Evolutionary conservation across 2,797 vertebrate genomes (phyloP), one percentile per base, ranked within the genome.

Genomic region (Urosaurus nigricauda): DNA sequence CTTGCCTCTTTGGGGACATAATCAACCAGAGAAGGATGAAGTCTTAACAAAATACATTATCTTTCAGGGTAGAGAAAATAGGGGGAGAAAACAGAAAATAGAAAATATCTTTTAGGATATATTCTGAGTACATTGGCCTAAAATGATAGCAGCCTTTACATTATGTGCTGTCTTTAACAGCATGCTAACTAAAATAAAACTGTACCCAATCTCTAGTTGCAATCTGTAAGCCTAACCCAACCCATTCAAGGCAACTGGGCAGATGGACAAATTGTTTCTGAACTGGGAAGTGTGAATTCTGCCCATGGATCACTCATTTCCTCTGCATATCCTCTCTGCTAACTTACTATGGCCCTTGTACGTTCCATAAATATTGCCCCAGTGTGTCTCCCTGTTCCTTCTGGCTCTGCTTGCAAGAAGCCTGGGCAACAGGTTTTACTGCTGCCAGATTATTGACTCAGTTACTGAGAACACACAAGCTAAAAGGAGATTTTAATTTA

Each of bases 401-500:
- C 35, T 7, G 32, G 2, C 65, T 47, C 35, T 17, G 29, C 13
- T 26, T 83, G 5, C 37, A 77, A 43, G 19, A 75, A 14, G 43
- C 5, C 17, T 26, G 17, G 70, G 58, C 2, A 47, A 47, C 2
- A 43, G 56, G 13, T 13, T 77, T 11, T 86, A 14, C 40, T 68
- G 65, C 65, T 24, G 63, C 43, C 24, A 75, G 70, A 51, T 16
- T 68, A 40, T 40, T 83, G 21, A 53, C 14, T 9, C 7, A 65
- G 14, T 83, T 53, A 29, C 43, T 77, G 4, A 16, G 73, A 78
- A 17, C 6, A 32, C 13, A 47, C 40, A 11, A 24, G 53, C 35
- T 78, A 40, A 70, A 83, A 70, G n/a, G 4, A 56, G 19, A 80
- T 80, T 73, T 80, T 75, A 88, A 75, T 32, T 29, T 83, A 40